Percentiles rank a stretch among this genome's conserved stretches.
Conservation (phyloP, 2,797 vertebrate species). For the Brachymystax lenok region DNA sequence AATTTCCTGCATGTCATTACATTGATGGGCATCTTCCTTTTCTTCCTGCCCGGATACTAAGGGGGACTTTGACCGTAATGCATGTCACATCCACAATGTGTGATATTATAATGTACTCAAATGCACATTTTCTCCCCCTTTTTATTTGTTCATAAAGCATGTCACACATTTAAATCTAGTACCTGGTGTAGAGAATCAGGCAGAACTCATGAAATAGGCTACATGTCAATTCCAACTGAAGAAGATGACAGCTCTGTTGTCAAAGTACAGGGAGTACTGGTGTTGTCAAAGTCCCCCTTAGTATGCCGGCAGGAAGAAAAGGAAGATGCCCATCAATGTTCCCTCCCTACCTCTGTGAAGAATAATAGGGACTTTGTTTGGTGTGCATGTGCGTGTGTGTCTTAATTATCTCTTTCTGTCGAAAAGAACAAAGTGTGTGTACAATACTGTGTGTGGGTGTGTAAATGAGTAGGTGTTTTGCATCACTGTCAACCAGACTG, state of each 20-base stretch:
- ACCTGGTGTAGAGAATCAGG: constrained; percentile 28
- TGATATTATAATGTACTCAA: constrained; percentile 24
- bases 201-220: constrained; percentile 22
- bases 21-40: constrained; percentile 35
- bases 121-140: constrained; percentile 27
- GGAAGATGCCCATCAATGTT: background rate
- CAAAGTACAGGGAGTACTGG: constrained; percentile 17
- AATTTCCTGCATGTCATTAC: constrained; percentile 51
- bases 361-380: constrained; percentile 2
- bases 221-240: constrained; percentile 19
- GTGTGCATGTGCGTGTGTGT: constrained; percentile 30
- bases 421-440: constrained; percentile 36
- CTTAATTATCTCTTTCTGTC: background rate
- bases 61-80: constrained; percentile 40
- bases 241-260: constrained; percentile 27
- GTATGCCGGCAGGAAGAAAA: too few species aligned
- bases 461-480: constrained; percentile 56
- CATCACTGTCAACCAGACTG: constrained; percentile 58
- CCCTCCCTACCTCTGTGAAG: constrained; percentile 11
- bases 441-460: constrained; percentile 44
- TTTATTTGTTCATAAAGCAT: constrained; percentile 40
- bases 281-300: background rate
- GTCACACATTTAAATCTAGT: constrained; percentile 23
- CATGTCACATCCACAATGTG: constrained; percentile 32
- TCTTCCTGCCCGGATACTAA: constrained; percentile 41